Conservation (phyloP, 2,888 invertebrate genomes). For the Polydrusus pterygomalis region DNA sequence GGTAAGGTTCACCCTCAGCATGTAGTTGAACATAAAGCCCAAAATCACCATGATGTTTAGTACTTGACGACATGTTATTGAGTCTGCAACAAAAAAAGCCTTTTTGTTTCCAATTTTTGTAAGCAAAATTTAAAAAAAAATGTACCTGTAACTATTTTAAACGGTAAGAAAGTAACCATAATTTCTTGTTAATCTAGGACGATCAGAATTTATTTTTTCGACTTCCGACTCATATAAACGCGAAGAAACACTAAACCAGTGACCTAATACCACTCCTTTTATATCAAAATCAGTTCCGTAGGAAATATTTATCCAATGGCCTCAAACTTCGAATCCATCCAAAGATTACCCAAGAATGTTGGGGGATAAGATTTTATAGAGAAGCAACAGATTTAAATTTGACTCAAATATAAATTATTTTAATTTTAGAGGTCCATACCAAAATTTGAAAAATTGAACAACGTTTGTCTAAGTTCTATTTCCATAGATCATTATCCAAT, state of each 20-base stretch:
- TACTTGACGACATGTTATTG: constrained; percentile 82
- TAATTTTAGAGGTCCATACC: too few species aligned
- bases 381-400: neutral
- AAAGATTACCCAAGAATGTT: constrained; percentile 26
- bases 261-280: neutral
- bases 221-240: constrained; percentile 1
- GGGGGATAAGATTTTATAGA: neutral
- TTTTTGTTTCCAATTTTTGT: neutral
- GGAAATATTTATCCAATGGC: constrained; percentile 13
- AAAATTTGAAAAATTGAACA: too few species aligned
- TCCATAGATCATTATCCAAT: too few species aligned
- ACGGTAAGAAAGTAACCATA: constrained; percentile 12
- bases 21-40: constrained; percentile 94
- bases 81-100: constrained; percentile 60
- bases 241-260: neutral
- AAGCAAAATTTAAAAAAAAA: too few species aligned
- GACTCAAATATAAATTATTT: too few species aligned
- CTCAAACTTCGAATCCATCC: constrained; percentile 23
- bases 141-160: constrained; percentile 17
- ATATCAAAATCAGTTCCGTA: neutral
- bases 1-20: constrained; percentile 89
- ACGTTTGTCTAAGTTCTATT: too few species aligned
- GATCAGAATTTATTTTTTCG: neutral
- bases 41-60: constrained; percentile 89
- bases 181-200: neutral